A percentile compares a stretch with the other conserved stretches of the same genome.
Conservation (phyloP, 2,888 invertebrate genomes). For the Campoplex capitator region DNA sequence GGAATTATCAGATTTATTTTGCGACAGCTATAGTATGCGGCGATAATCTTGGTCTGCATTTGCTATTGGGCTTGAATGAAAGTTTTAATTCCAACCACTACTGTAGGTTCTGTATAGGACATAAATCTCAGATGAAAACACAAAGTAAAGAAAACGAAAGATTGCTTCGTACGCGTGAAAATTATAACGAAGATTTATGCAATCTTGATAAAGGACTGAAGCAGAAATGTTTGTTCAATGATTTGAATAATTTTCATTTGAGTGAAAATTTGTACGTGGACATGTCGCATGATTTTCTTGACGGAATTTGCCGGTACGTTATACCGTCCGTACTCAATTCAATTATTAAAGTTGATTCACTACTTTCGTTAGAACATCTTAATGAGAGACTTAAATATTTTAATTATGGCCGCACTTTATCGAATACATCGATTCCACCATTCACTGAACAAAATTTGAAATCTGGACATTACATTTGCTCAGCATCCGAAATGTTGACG, state of each 20-base stretch:
- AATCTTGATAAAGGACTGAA: constrained; percentile 41
- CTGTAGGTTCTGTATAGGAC: constrained; percentile 63
- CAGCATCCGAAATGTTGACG: constrained; percentile 48
- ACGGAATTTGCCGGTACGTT: constrained; percentile 56
- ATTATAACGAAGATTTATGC: constrained; percentile 44
- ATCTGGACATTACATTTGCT: constrained; percentile 23
- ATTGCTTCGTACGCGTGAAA: constrained; percentile 41
- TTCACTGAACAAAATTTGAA: constrained; percentile 21
- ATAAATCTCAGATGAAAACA: constrained; percentile 38
- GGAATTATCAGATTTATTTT: constrained; percentile 59
- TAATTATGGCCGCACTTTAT: constrained; percentile 34
- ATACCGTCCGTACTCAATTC: constrained; percentile 39
- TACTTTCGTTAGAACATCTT: constrained; percentile 42
- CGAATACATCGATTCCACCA: constrained; percentile 18
- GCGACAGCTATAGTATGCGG: too few relatives aligned
- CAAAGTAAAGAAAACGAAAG: constrained; percentile 39
- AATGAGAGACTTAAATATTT: constrained; percentile 55
- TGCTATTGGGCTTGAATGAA: constrained; percentile 65
- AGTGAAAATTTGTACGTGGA: constrained; percentile 55
- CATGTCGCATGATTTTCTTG: too few relatives aligned
- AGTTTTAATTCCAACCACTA: constrained; percentile 65
- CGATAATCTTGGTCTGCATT: constrained; percentile 68
- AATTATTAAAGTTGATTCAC: constrained; percentile 41
- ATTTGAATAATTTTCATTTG: too few relatives aligned
- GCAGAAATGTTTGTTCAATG: constrained; percentile 42